Base-by-base conservation (phyloP, 92 coral and sea anemone species). In the Phenganax stokvisi region DNA sequence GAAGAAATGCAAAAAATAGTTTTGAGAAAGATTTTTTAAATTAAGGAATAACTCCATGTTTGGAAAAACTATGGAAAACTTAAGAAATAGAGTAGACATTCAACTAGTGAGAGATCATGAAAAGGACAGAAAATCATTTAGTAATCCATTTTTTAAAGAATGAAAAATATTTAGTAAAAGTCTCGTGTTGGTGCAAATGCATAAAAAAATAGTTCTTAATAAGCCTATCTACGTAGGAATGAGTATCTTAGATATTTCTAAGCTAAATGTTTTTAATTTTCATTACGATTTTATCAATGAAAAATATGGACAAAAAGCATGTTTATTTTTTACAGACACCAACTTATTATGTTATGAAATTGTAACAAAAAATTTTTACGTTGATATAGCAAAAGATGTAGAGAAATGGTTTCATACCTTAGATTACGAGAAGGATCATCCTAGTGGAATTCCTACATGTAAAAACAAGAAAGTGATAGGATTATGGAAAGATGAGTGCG, bases 401-500 rank as follows among this genome's bases (percentile, higher is more conserved):
- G 47, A 72, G 70, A 17, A 54, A 0, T 65, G 12, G 84, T 87
- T 87, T 81, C 88, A 84, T 20, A 84, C 85, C 58, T 74, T 83
- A 51, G 70, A 87, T 31, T 87, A 71, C 30, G 80, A 77, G 8
- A 75, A 80, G 65, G 57, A 85, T 17, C 90, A 85, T 56, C 85
- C 87, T 0, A n/a, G 67, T 6, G 79, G 87, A 0, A 87, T 87
- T 2, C 37, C 27, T 20, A 69, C 30, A 3, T 85, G 84, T 9
- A 72, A 58, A 3, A 87, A 87, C 75, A 86, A 86, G 81, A 86
- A 75, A 28, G 80, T 75, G 3, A 8, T 75, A 1, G 80, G 74
- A 1, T 52, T 75, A 68, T 8, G 8, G 2, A 87, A 79, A 73
- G 85, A 78, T 55, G 90, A 87, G 31, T 67, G 68, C 3, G 83